A percentile compares a stretch with the other conserved stretches of the same genome.
phyloP scores from a whole-genome alignment of 2,797 vertebrate species.

The Pseudochromis fuscus region DNA sequence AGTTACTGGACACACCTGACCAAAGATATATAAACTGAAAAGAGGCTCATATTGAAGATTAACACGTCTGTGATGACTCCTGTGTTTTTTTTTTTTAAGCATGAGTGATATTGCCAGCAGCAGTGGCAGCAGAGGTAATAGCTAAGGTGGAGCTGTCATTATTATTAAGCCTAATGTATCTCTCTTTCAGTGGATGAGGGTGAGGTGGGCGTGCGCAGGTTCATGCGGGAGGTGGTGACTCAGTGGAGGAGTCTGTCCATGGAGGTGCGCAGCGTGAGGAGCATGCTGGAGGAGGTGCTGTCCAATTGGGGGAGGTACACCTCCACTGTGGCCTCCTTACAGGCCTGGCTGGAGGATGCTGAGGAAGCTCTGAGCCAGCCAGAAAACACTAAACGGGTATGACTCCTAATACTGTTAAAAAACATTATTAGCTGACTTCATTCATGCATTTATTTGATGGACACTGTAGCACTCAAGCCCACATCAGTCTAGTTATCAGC shows the following conservation, averaged over 20 bases:
- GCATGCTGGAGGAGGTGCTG: slow-evolving; percentile 96
- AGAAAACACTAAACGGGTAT: slow-evolving; percentile 91
- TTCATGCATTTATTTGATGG: slow-evolving; percentile 44
- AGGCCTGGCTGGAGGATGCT: slow-evolving; percentile 94
- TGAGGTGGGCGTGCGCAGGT: slow-evolving; percentile 88
- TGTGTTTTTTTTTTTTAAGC: not conserved
- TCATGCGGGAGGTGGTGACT: slow-evolving; percentile 92
- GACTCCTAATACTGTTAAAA: not conserved
- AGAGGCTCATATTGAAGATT: not conserved
- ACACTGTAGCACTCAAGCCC: slow-evolving; percentile 38
- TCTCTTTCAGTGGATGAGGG: slow-evolving; percentile 88
- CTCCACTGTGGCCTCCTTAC: slow-evolving; percentile 89
- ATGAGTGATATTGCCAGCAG: not conserved
- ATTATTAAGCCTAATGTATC: slow-evolving; percentile 6
- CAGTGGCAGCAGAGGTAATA: not conserved
- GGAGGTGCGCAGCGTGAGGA: slow-evolving; percentile 93
- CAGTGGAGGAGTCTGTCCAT: slow-evolving; percentile 95
- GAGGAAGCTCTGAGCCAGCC: slow-evolving; percentile 90
- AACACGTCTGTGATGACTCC: not conserved
- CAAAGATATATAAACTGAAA: not conserved
- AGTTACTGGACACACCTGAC: no score
- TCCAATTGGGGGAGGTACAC: slow-evolving; percentile 93
- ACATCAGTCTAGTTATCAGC: slow-evolving; percentile 48
- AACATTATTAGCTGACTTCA: slow-evolving; percentile 34
- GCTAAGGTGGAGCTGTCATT: not conserved